These are phyloP conservation scores for Eupristina koningsbergeri DNA, from an alignment of 1,140 invertebrate genomes.

Conservation along the genomic window DNA sequence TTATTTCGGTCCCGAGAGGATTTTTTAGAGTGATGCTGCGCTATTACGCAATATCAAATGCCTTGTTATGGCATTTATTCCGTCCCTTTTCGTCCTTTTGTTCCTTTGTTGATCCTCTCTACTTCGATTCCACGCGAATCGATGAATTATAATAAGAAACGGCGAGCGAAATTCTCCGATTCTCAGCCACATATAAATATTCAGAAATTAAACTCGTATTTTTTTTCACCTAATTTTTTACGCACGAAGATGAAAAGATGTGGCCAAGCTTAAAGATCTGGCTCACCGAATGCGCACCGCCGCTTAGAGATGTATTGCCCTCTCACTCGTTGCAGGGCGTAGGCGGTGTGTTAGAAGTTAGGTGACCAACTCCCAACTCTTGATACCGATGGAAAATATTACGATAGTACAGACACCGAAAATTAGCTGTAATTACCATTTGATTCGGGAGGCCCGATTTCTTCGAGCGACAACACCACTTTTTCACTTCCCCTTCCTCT, in stretches of 20 bases:
- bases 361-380: neutral
- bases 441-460: no score
- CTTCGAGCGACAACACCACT: neutral
- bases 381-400: neutral
- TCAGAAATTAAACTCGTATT: conserved; percentile 6
- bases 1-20: neutral
- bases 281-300: no score
- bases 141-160: conserved; percentile 30
- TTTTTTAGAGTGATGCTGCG: neutral
- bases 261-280: neutral
- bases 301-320: neutral
- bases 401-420: neutral
- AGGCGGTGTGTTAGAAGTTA: neutral
- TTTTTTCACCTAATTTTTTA: neutral
- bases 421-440: neutral
- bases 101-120: neutral
- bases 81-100: neutral
- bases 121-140: neutral
- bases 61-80: neutral
- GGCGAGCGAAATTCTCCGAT: no score
- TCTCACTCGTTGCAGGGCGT: no score
- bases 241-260: neutral
- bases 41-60: conserved; percentile 30
- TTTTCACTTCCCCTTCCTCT: neutral
- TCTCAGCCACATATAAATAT: neutral